Evolutionary conservation across 2,113 vertebrate species (phyloP), one percentile per base, ranked within the genome.

Genomic region (Gavialis gangeticus): DNA sequence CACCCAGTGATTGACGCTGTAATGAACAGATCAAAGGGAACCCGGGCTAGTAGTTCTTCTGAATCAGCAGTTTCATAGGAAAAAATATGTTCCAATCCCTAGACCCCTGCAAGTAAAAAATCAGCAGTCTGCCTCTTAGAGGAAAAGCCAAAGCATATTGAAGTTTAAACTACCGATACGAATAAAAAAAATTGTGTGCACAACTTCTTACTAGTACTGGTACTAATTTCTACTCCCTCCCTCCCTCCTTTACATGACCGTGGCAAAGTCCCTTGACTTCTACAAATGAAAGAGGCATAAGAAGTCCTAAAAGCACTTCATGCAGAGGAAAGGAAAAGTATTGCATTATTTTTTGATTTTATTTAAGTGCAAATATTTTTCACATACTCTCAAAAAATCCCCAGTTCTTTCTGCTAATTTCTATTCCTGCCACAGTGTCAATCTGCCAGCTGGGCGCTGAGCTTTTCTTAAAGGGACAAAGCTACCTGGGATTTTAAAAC

Each of bases 401-500:
- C 67, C 4, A 17, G 27, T 67, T 16, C 64, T 59, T 82, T 4
- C 71, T 4, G 4, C 94, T 92, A 9, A 84, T 96, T 85, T 93
- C 87, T 90, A 59, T 95, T 96, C 93, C 84, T 62, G 58, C 12
- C 82, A 27, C 82, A 4, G 79, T 1, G 0, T 11, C 1, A 94
- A 62, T 60, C 84, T 87, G 79, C 91, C 0, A 46, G 82, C 63
- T 95, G 82, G 92, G 55, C 79, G 78, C 58, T 34, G 90, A 92
- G 91, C 77, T 82, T 30, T 92, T 64, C 82, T n/a, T 56, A 13
- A 19, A 34, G 84, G 94, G 78, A 88, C 96, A 88, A 1, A 79
- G 91, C 79, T 85, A 79, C 85, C 77, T 92, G 34, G 87, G 88
- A 75, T 71, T 30, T 37, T 63, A 27, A 69, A 59, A 75, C 75